Evolutionary conservation across 2,888 invertebrate genomes (phyloP).

Genomic region (Cacoxenus indagator): DNA sequence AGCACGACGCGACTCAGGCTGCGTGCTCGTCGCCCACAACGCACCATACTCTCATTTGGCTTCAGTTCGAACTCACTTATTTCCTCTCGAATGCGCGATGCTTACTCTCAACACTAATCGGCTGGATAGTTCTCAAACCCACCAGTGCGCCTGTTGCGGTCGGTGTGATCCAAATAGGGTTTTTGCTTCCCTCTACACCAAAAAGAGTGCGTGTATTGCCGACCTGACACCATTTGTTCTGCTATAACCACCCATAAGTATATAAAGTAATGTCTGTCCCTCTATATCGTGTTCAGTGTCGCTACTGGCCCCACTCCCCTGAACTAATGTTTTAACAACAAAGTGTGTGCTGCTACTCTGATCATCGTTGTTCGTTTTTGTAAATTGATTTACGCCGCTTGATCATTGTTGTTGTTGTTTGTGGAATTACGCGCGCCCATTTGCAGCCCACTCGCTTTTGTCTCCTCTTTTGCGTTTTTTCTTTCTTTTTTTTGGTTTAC

Average conservation of each 20-base stretch:
- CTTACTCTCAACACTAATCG: slow-evolving; percentile 16
- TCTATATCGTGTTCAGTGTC: neutral
- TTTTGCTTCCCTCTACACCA: slow-evolving; percentile 22
- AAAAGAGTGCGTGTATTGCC: neutral
- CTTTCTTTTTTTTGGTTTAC: slow-evolving; percentile 29
- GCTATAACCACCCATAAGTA: slow-evolving; percentile 27
- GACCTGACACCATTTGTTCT: slow-evolving; percentile 51
- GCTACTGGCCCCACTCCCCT: neutral
- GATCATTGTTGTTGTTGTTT: slow-evolving; percentile 35
- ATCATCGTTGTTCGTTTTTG: slow-evolving; percentile 53
- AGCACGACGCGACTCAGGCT: neutral
- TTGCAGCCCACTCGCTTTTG: slow-evolving; percentile 64
- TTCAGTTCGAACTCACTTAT: slow-evolving; percentile 25
- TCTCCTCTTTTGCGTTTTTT: slow-evolving; percentile 43
- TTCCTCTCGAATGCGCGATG: slow-evolving; percentile 1
- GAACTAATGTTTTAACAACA: slow-evolving; percentile 40
- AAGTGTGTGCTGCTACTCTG: slow-evolving; percentile 49
- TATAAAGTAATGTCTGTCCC: neutral
- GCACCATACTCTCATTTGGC: neutral
- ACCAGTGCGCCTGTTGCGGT: neutral
- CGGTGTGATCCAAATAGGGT: neutral
- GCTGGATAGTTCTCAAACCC: neutral
- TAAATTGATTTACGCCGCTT: slow-evolving; percentile 52
- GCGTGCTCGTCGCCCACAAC: neutral
- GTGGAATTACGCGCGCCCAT: slow-evolving; percentile 58